Evolutionary conservation across 2,797 vertebrate species (phyloP).

Genomic region (Chrosomus eos): DNA sequence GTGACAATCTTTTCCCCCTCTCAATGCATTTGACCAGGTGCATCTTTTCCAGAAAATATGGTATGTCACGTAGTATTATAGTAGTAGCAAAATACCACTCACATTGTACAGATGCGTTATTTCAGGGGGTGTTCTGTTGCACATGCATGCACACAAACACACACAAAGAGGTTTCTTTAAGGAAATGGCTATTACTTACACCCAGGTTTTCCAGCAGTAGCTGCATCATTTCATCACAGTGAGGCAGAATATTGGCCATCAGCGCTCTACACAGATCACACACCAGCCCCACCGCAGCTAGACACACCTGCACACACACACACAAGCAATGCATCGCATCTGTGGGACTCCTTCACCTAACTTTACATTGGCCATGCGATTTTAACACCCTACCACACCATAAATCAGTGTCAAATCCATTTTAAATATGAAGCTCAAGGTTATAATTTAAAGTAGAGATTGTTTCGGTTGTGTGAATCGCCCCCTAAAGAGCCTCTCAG

Average conservation of each 20-base stretch:
- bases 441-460: neutral
- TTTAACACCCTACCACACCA: neutral
- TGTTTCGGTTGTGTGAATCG: neutral
- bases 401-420: neutral
- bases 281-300: constrained; percentile 94
- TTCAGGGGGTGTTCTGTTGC: neutral
- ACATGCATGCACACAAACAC: neutral
- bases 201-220: constrained; percentile 95
- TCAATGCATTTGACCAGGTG: neutral
- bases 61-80: neutral
- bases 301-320: constrained; percentile 85
- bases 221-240: constrained; percentile 98
- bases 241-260: constrained; percentile 93
- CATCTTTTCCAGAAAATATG: neutral
- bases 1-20: neutral
- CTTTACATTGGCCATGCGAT: neutral
- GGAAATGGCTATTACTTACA: constrained; percentile 76
- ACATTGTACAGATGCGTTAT: neutral
- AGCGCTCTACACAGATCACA: constrained; percentile 94
- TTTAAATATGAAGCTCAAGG: neutral
- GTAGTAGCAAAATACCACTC: neutral
- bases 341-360: neutral
- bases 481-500: neutral
- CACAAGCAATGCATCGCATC: neutral
- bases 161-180: neutral